Conservation (phyloP, 2,888 invertebrate genomes). For the Tachina grossa region DNA sequence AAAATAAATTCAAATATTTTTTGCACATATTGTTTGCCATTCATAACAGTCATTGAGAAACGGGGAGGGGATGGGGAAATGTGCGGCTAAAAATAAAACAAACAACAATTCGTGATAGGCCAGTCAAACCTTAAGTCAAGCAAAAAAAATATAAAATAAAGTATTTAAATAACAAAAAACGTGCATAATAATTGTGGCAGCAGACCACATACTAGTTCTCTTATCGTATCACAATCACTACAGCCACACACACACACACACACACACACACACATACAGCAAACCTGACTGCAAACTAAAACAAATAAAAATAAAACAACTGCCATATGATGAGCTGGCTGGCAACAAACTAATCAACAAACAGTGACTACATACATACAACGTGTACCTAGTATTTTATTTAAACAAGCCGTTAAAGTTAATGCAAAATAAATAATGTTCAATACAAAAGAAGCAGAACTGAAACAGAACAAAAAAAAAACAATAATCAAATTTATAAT, state of each 20-base stretch:
- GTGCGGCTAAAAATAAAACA: neutral
- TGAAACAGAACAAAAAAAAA: constrained; percentile 7
- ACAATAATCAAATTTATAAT: constrained; percentile 29
- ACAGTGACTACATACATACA: constrained; percentile 7
- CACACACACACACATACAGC: constrained; percentile 4
- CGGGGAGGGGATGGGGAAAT: neutral
- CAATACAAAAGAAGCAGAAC: neutral
- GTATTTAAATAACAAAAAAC: constrained; percentile 30
- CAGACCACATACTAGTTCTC: constrained; percentile 62
- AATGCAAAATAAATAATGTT: constrained; percentile 11
- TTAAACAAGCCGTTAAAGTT: constrained; percentile 12
- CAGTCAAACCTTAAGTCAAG: constrained; percentile 59
- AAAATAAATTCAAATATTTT: neutral
- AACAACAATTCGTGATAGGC: constrained; percentile 63
- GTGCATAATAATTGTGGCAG: constrained; percentile 63
- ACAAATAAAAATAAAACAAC: neutral
- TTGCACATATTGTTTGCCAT: constrained; percentile 3
- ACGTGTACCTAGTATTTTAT: constrained; percentile 7
- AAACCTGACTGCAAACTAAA: neutral
- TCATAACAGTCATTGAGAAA: constrained; percentile 18
- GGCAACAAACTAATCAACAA: constrained; percentile 17
- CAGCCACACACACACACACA: neutral
- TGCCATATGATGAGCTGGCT: constrained; percentile 53
- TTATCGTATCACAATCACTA: constrained; percentile 43
- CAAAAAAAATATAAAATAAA: constrained; percentile 10